Evolutionary conservation across 2,797 vertebrate species (phyloP).

Genomic region (Labeo calbasu): DNA sequence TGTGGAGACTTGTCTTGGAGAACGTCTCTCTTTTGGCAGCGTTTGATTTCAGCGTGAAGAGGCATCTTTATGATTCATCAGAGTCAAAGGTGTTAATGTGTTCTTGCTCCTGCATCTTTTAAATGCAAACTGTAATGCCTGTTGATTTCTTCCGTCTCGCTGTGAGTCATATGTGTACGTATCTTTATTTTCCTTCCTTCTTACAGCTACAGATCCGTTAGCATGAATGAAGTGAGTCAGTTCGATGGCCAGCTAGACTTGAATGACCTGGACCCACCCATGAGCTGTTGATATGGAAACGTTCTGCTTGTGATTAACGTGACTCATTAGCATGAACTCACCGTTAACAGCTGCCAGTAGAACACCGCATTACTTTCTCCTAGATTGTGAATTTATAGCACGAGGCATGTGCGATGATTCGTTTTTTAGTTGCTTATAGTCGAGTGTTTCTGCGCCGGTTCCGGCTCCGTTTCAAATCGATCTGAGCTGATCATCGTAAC

Average conservation of each 20-base stretch:
- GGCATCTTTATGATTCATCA: background rate
- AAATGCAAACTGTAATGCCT: background rate
- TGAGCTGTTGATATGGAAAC: constrained; percentile 60
- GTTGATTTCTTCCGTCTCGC: background rate
- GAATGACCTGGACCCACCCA: constrained; percentile 55
- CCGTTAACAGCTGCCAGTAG: background rate
- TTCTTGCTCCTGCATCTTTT: background rate
- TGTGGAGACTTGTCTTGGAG: background rate
- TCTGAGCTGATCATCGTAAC: background rate
- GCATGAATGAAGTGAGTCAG: constrained; percentile 35
- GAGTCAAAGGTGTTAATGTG: background rate
- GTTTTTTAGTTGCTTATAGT: background rate
- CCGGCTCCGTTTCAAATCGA: background rate
- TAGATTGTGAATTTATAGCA: too few species aligned
- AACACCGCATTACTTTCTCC: background rate
- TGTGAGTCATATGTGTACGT: background rate
- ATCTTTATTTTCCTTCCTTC: background rate
- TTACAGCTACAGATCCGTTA: background rate
- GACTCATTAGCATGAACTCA: constrained; percentile 34
- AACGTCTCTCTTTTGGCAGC: background rate
- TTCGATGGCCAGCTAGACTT: background rate
- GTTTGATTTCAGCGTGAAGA: background rate
- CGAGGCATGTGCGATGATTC: too few species aligned
- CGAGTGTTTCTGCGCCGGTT: background rate
- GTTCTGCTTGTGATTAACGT: constrained; percentile 25